phyloP scores from a whole-genome alignment of 2,797 vertebrate species.

The Micropoecilia bifurca region DNA sequence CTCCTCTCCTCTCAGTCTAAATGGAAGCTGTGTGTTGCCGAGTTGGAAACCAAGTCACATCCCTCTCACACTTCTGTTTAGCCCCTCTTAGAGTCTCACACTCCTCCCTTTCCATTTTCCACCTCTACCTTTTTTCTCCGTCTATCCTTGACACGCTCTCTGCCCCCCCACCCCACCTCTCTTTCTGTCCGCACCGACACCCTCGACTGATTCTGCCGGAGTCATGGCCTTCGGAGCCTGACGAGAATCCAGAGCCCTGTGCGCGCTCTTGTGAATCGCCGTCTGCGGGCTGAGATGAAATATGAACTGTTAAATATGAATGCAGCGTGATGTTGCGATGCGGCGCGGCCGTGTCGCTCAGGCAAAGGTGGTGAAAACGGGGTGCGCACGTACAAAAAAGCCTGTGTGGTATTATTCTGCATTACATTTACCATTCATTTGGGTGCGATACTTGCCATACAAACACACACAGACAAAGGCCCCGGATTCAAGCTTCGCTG shows the following conservation, averaged over 20 bases:
- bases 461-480: constrained; percentile 52
- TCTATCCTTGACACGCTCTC: constrained; percentile 59
- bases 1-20: constrained; percentile 74
- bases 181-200: constrained; percentile 62
- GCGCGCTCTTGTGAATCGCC: constrained; percentile 31
- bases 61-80: constrained; percentile 76
- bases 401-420: constrained; percentile 66
- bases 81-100: constrained; percentile 71
- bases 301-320: constrained; percentile 79
- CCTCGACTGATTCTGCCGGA: constrained; percentile 65
- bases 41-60: constrained; percentile 86
- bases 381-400: constrained; percentile 37
- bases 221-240: constrained; percentile 73
- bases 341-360: constrained; percentile 58
- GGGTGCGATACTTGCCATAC: constrained; percentile 59
- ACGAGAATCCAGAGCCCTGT: constrained; percentile 60
- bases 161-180: constrained; percentile 35
- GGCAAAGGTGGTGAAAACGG: constrained; percentile 53
- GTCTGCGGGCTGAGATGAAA: constrained; percentile 69
- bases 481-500: constrained; percentile 80
- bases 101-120: constrained; percentile 61
- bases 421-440: constrained; percentile 71
- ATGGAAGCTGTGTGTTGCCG: constrained; percentile 83
- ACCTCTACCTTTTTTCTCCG: constrained; percentile 69
- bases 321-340: constrained; percentile 63